Evolutionary conservation across 1,140 invertebrate species (phyloP).

Genomic region (Grapholita molesta): DNA sequence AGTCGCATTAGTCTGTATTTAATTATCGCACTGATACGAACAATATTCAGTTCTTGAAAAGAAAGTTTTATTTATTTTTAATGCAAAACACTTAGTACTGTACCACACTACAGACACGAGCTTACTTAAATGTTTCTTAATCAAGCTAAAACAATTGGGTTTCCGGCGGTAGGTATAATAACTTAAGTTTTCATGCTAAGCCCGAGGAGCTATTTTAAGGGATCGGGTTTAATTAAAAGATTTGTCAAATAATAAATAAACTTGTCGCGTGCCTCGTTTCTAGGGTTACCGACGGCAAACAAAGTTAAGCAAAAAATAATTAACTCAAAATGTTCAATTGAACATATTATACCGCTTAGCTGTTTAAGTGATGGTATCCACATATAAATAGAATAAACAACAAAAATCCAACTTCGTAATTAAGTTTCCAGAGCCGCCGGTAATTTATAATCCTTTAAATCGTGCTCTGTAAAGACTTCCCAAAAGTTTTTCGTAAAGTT

Average conservation of each 20-base stretch:
- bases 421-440: not conserved
- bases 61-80: no score
- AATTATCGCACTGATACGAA: no score
- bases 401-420: not conserved
- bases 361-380: not conserved
- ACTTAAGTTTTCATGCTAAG: constrained; percentile 21
- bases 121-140: not conserved
- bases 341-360: not conserved
- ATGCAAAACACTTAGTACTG: no score
- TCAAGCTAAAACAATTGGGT: not conserved
- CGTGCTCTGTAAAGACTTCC: not conserved
- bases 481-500: not conserved
- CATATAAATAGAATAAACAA: not conserved
- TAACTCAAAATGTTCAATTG: not conserved
- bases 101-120: not conserved
- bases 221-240: constrained; percentile 44
- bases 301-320: not conserved
- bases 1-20: no score
- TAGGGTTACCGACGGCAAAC: not conserved
- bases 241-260: constrained; percentile 52
- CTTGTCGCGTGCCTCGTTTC: not conserved
- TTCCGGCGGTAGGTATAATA: constrained; percentile 2
- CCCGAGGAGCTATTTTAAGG: constrained; percentile 32
- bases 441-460: constrained; percentile 3
- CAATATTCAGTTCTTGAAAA: no score